Base-by-base conservation (phyloP, 2,888 invertebrate species). In the Scaeva pyrastri region DNA sequence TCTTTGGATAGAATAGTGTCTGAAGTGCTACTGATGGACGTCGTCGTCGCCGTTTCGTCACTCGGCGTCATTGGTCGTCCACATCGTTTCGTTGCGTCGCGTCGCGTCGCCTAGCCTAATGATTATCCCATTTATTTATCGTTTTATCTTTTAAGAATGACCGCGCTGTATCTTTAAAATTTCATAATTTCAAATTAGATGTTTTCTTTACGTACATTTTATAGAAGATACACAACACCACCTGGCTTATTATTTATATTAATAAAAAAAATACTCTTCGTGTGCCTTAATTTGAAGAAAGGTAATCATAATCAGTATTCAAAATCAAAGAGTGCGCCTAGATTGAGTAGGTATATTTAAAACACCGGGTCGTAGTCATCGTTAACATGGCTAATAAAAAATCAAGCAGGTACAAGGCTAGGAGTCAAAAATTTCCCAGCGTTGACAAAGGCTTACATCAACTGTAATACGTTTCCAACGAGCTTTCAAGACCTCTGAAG, bases 51-150 rank as follows among this genome's bases (percentile, higher is more conserved):
- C 23, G 26, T 6, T n/a, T 31, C 31, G 31, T 31, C 31, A 31
- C n/a, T n/a, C n/a, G n/a, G n/a, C n/a, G n/a, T n/a, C n/a, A n/a
- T n/a, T n/a, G n/a, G n/a, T 31, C 31, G 31, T 31, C 31, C 31
- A 31, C 31, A n/a, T n/a, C 0, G 31, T 31, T 5, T 31, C 21
- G 31, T 55, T 23, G 52, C 31, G 12, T 50, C 21, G 21, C 12
- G 52, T 60, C 41, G 71, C 68, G 11, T 52, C 52, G 52, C 68
- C 68, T 68, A 1, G 66, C 14, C 71, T 52, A 71, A 41, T 71
- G 55, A 71, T 71, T 26, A 56, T 23, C 26, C 56, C 41, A 56
- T 68, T 68, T 71, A 45, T 71, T 71, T 71, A 52, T 36, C 48
- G 31, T 68, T 56, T 43, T 71, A 43, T 56, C 71, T 71, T 56